Evolutionary conservation across 2,797 vertebrate species (phyloP), one percentile per base, ranked within the genome.

Genomic region (Peromyscus aztecus): DNA sequence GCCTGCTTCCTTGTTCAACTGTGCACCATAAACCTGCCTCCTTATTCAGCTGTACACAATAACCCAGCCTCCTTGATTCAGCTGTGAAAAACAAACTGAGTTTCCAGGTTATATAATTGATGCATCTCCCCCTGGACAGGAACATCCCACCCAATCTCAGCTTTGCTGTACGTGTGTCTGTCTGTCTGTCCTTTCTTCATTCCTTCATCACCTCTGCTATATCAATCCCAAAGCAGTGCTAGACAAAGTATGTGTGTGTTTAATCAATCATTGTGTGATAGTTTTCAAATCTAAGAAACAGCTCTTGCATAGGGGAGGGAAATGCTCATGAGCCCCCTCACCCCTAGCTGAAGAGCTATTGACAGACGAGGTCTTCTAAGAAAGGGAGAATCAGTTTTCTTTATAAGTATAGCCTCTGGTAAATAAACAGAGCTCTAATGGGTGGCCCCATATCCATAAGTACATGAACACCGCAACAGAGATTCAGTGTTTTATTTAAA

Each of bases 221-320:
- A 49, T 67, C 43, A 85, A n/a, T 49, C 31, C 43, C 43, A 85
- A 69, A 85, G 63, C 19, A 49, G 5, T n/a, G 31, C 21, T 67
- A 6, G 40, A 49, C 43, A 52, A 49, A 49, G 31, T 24, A 6
- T 49, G 27, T 2, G 10, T 49, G 29, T 65, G 43, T 37, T 8
- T 4, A 19, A 34, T 75, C 19, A 75, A 75, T 67, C 65, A 17
- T 29, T 34, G 14, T 34, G 73, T 17, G 7, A 46, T 9, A 34
- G 9, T 96, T 83, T 83, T 88, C 5, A 90, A 93, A 94, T 77
- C 37, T 34, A 84, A 84, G 82, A 40, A 34, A 34, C 5, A 65
- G 29, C 29, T 84, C 17, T 65, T 65, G 29, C 40, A 46, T 23
- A 31, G 16, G 10, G 27, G 17, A 84, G 17, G 17, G 9, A 21